A percentile compares a stretch with the other conserved stretches of the same genome.
Conservation (phyloP, 1,140 invertebrate species). For the Scaptomyza montana region DNA sequence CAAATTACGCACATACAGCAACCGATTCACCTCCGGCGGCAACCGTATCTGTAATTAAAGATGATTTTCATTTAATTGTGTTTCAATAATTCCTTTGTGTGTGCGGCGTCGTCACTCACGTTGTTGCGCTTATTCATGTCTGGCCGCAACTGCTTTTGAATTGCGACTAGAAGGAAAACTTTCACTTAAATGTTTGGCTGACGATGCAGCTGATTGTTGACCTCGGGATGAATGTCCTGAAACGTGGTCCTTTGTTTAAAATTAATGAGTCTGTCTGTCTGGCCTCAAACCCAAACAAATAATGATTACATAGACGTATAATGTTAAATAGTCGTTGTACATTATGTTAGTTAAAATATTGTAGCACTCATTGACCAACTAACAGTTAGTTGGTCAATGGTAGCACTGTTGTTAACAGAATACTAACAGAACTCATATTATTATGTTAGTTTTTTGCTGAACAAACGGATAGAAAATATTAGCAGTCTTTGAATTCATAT, state of each 20-base stretch:
- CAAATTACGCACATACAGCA: slow-evolving; percentile 98
- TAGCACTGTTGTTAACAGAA: background rate
- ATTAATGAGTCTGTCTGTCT: slow-evolving; percentile 68
- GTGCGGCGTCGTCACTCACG: slow-evolving; percentile 54
- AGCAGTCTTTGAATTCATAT: background rate
- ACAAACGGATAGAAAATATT: background rate
- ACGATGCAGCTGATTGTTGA: slow-evolving; percentile 50
- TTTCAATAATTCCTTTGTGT: slow-evolving; percentile 33
- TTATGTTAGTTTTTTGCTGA: background rate
- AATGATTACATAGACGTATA: slow-evolving; percentile 25
- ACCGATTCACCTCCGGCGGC: slow-evolving; percentile 99
- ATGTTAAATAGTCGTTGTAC: too few species aligned
- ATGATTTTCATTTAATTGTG: slow-evolving; percentile 28
- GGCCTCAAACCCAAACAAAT: slow-evolving; percentile 74
- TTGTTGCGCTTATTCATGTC: slow-evolving; percentile 83
- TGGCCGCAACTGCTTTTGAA: slow-evolving; percentile 58
- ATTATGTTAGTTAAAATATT: slow-evolving; percentile 3
- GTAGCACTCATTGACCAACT: too few species aligned
- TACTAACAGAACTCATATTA: background rate
- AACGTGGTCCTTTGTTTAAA: slow-evolving; percentile 75
- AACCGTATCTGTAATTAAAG: slow-evolving; percentile 91
- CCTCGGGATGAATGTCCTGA: slow-evolving; percentile 75
- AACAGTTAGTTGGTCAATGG: too few species aligned
- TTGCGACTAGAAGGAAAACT: slow-evolving; percentile 62
- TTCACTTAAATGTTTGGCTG: slow-evolving; percentile 60